Conservation (phyloP, 2,797 vertebrate species). For the Labeo calbasu region DNA sequence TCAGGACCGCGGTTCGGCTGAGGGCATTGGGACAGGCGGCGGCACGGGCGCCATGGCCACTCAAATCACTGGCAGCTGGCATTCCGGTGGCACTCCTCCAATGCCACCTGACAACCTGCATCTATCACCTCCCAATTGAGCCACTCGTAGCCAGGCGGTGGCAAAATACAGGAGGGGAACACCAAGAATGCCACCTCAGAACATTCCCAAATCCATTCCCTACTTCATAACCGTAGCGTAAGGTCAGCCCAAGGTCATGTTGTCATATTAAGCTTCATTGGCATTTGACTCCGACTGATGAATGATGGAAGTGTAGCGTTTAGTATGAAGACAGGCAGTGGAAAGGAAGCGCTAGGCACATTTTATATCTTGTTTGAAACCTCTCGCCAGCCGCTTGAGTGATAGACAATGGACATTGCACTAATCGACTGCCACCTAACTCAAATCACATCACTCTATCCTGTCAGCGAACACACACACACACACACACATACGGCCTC, state of each 20-base stretch:
- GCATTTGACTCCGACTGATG: conserved; percentile 50
- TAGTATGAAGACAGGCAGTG: conserved; percentile 45
- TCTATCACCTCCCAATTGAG: conserved; percentile 88
- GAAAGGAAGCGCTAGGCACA: conserved; percentile 29
- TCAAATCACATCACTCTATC: conserved; percentile 49
- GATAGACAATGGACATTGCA: conserved; percentile 59
- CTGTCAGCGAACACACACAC: conserved; percentile 22
- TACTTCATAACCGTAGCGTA: neutral
- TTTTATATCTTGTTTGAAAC: conserved; percentile 52
- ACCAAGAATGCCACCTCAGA: conserved; percentile 6
- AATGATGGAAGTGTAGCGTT: conserved; percentile 51
- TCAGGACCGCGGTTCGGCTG: conserved; percentile 41
- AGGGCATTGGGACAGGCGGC: conserved; percentile 54
- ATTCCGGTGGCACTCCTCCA: conserved; percentile 82
- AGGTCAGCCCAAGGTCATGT: conserved; percentile 50
- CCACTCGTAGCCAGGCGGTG: conserved; percentile 67
- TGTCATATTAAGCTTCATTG: conserved; percentile 45
- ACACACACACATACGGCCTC: conserved; percentile 13
- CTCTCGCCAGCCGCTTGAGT: conserved; percentile 46
- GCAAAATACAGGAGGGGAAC: conserved; percentile 53
- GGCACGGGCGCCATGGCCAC: conserved; percentile 69
- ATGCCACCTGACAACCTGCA: conserved; percentile 83
- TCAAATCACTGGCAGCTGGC: conserved; percentile 79
- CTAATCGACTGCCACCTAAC: conserved; percentile 60
- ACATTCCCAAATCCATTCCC: conserved; percentile 5